These are phyloP conservation scores for Rhabditoides inermis DNA, from an alignment of 2,888 invertebrate genomes.

Conservation along the genomic window DNA sequence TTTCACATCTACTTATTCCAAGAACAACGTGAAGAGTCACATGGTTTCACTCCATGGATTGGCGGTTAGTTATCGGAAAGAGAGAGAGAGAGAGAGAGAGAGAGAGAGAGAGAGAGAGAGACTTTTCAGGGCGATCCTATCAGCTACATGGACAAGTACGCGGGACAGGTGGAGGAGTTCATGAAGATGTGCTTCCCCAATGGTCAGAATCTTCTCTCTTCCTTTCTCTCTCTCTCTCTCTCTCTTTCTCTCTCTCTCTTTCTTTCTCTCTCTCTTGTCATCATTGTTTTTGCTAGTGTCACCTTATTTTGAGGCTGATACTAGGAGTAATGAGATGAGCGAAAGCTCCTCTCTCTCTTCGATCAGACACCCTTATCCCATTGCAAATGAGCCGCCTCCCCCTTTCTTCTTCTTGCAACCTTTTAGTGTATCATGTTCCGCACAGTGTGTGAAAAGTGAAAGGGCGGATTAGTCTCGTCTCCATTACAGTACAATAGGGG, in stretches of 20 bases:
- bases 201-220: slow-evolving; percentile 21
- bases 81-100: background rate
- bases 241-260: no score
- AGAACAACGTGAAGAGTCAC: slow-evolving; percentile 51
- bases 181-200: slow-evolving; percentile 52
- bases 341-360: no score
- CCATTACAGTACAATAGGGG: background rate
- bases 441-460: background rate
- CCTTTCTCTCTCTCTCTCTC: no score
- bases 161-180: slow-evolving; percentile 50
- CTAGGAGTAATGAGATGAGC: no score
- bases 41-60: slow-evolving; percentile 51
- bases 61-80: slow-evolving; percentile 24
- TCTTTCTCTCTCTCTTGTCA: no score
- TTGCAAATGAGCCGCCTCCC: no score
- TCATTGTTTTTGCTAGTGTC: no score
- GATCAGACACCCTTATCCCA: no score
- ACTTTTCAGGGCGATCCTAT: slow-evolving; percentile 41
- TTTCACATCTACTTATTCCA: slow-evolving; percentile 51
- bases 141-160: slow-evolving; percentile 50
- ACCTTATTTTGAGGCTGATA: no score
- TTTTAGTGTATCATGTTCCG: background rate
- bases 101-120: no score
- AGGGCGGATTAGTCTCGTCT: background rate
- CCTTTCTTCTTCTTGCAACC: background rate